Evolutionary conservation across 1,140 invertebrate species (phyloP).

Genomic region (Oryctes rhinoceros): DNA sequence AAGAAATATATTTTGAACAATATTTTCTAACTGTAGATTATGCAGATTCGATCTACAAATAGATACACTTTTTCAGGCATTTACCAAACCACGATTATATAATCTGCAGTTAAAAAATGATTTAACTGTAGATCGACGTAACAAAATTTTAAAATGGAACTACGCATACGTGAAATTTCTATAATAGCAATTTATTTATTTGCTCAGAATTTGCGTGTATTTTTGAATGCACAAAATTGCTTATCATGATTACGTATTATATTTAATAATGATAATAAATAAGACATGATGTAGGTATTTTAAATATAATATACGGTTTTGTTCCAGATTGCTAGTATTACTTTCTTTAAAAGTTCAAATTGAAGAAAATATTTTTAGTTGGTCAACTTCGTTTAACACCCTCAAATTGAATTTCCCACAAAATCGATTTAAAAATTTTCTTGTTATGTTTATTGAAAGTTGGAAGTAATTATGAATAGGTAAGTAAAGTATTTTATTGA

Average conservation of each 20-base stretch:
- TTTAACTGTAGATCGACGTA: background rate
- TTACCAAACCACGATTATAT: background rate
- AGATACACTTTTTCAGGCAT: background rate
- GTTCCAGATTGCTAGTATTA: slow-evolving; percentile 1
- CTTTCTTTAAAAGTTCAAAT: background rate
- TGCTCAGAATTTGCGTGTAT: slow-evolving; percentile 25
- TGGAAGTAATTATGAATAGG: too few relatives aligned
- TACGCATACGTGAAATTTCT: background rate
- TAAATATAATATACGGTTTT: slow-evolving; percentile 26
- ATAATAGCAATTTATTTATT: slow-evolving; percentile 15
- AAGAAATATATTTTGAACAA: background rate
- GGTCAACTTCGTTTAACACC: too few relatives aligned
- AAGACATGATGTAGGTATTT: slow-evolving; percentile 28
- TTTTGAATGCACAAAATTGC: slow-evolving; percentile 32
- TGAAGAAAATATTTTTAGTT: background rate
- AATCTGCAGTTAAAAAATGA: slow-evolving; percentile 23
- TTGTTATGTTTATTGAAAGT: too few relatives aligned
- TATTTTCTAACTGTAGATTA: slow-evolving; percentile 22
- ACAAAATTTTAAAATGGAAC: background rate
- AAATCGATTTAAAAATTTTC: too few relatives aligned
- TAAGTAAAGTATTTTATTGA: too few relatives aligned
- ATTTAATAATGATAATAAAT: background rate
- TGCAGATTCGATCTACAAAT: background rate
- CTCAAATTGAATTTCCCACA: too few relatives aligned
- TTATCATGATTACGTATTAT: slow-evolving; percentile 10